These are phyloP conservation scores for Formica aserva DNA, from an alignment of 2,888 invertebrate genomes.

Conservation along the genomic window DNA sequence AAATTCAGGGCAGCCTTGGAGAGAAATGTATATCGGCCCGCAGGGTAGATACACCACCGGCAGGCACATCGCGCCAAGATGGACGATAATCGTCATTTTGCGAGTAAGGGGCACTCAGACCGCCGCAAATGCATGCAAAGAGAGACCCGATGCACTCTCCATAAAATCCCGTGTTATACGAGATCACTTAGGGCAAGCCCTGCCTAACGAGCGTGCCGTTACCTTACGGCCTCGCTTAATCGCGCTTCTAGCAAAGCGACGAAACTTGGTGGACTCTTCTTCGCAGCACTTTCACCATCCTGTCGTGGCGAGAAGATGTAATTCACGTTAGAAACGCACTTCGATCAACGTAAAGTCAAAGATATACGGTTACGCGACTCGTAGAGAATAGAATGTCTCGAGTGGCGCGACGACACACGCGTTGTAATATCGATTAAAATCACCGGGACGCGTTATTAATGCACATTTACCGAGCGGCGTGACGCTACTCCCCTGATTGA, in stretches of 20 bases:
- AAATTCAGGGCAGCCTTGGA: slow-evolving; percentile 62
- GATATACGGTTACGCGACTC: background rate
- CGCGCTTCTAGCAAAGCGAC: slow-evolving; percentile 60
- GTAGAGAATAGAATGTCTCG: background rate
- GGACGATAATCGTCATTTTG: slow-evolving; percentile 81
- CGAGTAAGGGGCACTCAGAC: slow-evolving; percentile 75
- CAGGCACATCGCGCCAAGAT: slow-evolving; percentile 72
- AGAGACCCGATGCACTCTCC: slow-evolving; percentile 85
- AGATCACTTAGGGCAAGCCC: slow-evolving; percentile 83
- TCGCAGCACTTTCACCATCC: slow-evolving; percentile 9
- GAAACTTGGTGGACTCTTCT: slow-evolving; percentile 67
- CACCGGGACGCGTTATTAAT: slow-evolving; percentile 34
- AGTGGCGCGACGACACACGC: background rate
- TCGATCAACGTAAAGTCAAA: background rate
- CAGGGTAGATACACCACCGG: slow-evolving; percentile 39
- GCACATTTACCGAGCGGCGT: slow-evolving; percentile 55
- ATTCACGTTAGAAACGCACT: background rate
- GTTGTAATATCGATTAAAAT: slow-evolving; percentile 57
- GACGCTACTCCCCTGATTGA: slow-evolving; percentile 74
- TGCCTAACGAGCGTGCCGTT: slow-evolving; percentile 80
- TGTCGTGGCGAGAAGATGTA: background rate
- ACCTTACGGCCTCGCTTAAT: slow-evolving; percentile 70
- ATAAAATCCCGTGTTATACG: slow-evolving; percentile 85
- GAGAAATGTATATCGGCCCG: slow-evolving; percentile 70
- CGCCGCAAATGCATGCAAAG: slow-evolving; percentile 80